These are phyloP conservation scores for Falcunculus frontatus DNA, from an alignment of 2,113 vertebrate genomes.

Conservation along the genomic window DNA sequence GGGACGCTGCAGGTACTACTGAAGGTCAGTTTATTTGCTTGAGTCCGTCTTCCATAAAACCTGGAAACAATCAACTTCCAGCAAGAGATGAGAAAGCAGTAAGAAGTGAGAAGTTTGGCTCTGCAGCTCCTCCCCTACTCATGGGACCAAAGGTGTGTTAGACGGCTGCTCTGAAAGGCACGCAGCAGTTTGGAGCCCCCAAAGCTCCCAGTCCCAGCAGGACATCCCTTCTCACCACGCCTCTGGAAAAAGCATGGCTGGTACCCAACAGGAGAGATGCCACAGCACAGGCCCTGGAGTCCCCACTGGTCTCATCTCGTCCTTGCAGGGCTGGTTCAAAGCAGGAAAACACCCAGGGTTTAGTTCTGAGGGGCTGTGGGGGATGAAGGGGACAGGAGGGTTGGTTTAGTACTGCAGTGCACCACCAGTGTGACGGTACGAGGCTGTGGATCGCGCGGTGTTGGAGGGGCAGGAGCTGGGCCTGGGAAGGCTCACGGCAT, in stretches of 20 bases:
- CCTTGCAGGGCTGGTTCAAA: not conserved
- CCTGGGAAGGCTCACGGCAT: not conserved
- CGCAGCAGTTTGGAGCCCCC: not conserved
- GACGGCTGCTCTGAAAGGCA: not conserved
- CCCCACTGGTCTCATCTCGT: not conserved
- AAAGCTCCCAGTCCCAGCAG: not conserved
- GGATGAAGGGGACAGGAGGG: not conserved
- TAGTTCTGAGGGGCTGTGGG: not conserved
- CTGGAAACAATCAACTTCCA: not conserved
- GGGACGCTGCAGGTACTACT: not conserved
- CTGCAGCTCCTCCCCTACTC: not conserved
- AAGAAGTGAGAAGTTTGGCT: not conserved
- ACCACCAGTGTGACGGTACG: not conserved
- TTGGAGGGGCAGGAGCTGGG: not conserved
- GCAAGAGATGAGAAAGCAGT: conserved; percentile 14
- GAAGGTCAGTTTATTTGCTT: conserved; percentile 42
- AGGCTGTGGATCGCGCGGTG: not conserved
- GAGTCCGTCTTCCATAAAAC: not conserved
- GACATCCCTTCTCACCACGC: not conserved
- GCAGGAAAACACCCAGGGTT: not conserved
- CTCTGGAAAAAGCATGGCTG: rapidly evolving
- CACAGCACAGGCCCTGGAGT: not conserved
- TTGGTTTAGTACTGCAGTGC: not conserved
- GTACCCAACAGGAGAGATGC: not conserved
- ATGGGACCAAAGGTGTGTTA: not conserved